Conservation (phyloP, 2,113 vertebrate species). For the Pelodiscus sinensis region DNA sequence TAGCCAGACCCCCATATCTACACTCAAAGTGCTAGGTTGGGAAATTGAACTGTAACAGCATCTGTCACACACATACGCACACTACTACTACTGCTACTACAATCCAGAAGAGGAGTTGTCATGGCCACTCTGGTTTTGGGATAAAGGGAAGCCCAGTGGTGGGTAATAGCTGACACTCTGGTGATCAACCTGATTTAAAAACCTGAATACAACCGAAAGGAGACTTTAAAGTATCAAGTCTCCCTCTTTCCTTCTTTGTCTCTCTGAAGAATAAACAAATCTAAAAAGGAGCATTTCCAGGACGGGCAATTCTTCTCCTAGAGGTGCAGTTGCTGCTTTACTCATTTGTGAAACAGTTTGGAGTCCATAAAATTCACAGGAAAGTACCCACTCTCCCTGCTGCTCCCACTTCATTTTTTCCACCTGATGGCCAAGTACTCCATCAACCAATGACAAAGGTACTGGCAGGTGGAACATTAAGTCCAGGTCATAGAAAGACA, state of each 20-base stretch:
- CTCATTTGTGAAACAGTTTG: not conserved
- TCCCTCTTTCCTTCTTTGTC: not conserved
- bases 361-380: not conserved
- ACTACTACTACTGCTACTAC: too few species aligned
- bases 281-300: not conserved
- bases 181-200: not conserved
- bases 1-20: too few species aligned
- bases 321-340: rapidly evolving
- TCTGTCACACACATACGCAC: too few species aligned
- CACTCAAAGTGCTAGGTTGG: too few species aligned
- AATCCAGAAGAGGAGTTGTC: not conserved
- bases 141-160: not conserved
- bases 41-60: too few species aligned
- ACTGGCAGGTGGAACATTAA: not conserved
- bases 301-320: not conserved
- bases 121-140: too few species aligned
- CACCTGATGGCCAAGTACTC: not conserved
- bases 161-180: not conserved
- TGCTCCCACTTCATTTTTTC: not conserved
- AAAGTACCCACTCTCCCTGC: not conserved
- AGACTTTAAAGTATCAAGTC: not conserved
- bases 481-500: not conserved
- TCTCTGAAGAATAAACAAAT: not conserved
- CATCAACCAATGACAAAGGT: not conserved
- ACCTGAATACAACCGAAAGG: not conserved